Percentiles rank a stretch among this genome's conserved stretches.
These are phyloP conservation scores for Cenopis cana DNA, from an alignment of 2,888 invertebrate species.

Conservation along the genomic window DNA sequence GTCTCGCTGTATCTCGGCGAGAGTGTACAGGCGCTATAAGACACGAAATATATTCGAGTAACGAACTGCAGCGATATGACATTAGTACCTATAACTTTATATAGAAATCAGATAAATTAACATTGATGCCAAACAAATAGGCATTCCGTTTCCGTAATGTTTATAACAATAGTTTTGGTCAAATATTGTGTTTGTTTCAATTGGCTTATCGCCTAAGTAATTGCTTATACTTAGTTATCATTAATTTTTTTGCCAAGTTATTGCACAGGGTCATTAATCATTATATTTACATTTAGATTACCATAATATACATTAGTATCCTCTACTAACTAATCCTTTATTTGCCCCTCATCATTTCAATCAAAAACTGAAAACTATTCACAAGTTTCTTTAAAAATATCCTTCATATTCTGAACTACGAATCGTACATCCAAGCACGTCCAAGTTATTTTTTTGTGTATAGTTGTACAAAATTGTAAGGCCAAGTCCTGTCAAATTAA, in stretches of 20 bases:
- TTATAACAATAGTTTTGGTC: no score
- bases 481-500: no score
- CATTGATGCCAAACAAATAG: background rate
- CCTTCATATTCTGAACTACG: no score
- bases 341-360: background rate
- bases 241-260: background rate
- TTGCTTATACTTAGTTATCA: background rate
- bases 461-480: no score
- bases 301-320: background rate
- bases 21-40: no score
- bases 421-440: no score
- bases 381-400: no score
- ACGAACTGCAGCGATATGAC: background rate
- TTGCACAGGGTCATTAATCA: background rate
- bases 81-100: background rate
- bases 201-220: background rate
- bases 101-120: constrained; percentile 1
- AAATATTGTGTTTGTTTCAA: no score
- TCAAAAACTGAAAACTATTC: background rate
- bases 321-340: background rate
- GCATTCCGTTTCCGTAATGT: background rate
- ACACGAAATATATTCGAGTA: background rate
- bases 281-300: background rate
- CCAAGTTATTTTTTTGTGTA: background rate
- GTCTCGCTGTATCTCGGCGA: no score